phyloP scores from a whole-genome alignment of 2,113 vertebrate species.

The Phocoena sinus region DNA sequence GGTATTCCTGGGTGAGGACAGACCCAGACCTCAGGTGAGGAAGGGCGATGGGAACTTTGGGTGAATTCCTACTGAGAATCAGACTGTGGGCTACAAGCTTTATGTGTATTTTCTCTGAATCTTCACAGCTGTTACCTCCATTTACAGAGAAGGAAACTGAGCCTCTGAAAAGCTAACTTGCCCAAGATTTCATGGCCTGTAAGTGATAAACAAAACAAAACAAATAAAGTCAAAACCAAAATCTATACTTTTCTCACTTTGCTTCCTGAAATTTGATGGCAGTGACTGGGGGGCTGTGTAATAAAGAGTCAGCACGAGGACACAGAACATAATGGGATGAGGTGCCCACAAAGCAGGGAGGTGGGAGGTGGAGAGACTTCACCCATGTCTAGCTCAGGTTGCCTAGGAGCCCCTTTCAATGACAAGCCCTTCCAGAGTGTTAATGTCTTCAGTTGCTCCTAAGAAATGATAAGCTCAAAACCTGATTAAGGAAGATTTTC shows the following conservation, averaged over 20 bases:
- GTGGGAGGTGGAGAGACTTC: background rate
- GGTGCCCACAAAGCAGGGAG: background rate
- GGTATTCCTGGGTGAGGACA: background rate
- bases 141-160: background rate
- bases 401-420: background rate
- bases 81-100: background rate
- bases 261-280: background rate
- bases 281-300: background rate
- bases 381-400: background rate
- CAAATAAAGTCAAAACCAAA: background rate
- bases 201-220: background rate
- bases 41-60: background rate
- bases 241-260: background rate
- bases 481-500: background rate
- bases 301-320: background rate
- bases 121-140: background rate
- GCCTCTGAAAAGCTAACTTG: background rate
- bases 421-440: background rate
- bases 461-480: constrained; percentile 4
- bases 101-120: background rate
- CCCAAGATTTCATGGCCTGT: background rate
- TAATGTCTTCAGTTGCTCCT: background rate
- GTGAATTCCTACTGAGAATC: background rate
- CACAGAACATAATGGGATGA: background rate
- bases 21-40: background rate